phyloP scores from a whole-genome alignment of 2,113 vertebrate species.

The Cheirogaleus medius region DNA sequence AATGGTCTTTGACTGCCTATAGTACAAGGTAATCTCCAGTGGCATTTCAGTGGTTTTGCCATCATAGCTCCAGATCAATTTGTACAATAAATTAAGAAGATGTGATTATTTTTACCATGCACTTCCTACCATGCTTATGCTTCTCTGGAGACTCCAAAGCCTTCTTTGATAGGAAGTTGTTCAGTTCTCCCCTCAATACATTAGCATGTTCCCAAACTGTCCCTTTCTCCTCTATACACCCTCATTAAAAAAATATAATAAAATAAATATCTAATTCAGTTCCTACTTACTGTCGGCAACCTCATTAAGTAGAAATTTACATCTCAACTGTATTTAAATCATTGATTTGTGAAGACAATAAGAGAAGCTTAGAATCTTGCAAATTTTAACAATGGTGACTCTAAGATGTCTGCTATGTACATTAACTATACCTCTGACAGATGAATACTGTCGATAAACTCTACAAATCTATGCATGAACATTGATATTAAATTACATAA shows the following conservation, averaged over 20 bases:
- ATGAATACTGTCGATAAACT: not conserved
- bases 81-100: not conserved
- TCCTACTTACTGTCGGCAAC: not conserved
- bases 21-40: not conserved
- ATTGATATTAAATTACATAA: not conserved
- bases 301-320: conserved; percentile 3
- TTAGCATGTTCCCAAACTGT: not conserved
- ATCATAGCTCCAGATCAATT: not conserved
- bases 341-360: not conserved
- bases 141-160: not conserved
- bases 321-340: not conserved
- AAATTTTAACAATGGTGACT: not conserved
- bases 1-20: not conserved
- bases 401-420: not conserved
- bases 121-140: not conserved
- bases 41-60: not conserved
- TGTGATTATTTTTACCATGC: not conserved
- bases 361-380: not conserved
- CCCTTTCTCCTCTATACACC: not conserved
- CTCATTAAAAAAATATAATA: not conserved
- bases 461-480: not conserved
- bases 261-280: not conserved
- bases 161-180: not conserved
- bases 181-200: not conserved
- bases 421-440: not conserved